Conservation (phyloP, 2,797 vertebrate genomes). For the Delichon dasypus region DNA sequence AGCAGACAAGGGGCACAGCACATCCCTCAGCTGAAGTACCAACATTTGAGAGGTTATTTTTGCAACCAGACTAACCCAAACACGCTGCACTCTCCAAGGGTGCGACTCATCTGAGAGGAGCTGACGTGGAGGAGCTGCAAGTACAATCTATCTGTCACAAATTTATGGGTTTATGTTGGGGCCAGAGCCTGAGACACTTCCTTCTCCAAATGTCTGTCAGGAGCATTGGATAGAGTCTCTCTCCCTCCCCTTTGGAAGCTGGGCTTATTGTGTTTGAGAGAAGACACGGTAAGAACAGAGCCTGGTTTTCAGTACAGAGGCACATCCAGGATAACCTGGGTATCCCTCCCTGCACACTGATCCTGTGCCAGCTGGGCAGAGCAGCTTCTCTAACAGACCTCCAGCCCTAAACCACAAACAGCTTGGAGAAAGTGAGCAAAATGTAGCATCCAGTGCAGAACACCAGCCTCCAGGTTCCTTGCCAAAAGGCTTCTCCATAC, state of each 20-base stretch:
- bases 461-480: not conserved
- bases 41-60: not conserved
- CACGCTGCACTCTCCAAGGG: not conserved
- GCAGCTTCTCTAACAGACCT: not conserved
- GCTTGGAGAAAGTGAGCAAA: not conserved
- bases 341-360: not conserved
- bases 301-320: not conserved
- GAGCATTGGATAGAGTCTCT: not conserved
- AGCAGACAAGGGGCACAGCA: not conserved
- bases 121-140: not conserved
- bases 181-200: not conserved
- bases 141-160: not conserved
- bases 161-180: not conserved
- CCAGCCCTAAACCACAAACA: not conserved
- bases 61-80: not conserved
- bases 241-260: not conserved
- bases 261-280: not conserved
- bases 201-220: not conserved
- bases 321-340: rapidly evolving
- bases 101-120: not conserved
- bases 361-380: not conserved
- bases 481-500: not conserved
- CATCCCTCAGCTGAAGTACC: not conserved
- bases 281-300: not conserved
- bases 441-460: rapidly evolving